A percentile compares a stretch with the other conserved stretches of the same genome.
These are phyloP conservation scores for Penaeus vannamei DNA, from an alignment of 1,140 invertebrate species.

Conservation along the genomic window DNA sequence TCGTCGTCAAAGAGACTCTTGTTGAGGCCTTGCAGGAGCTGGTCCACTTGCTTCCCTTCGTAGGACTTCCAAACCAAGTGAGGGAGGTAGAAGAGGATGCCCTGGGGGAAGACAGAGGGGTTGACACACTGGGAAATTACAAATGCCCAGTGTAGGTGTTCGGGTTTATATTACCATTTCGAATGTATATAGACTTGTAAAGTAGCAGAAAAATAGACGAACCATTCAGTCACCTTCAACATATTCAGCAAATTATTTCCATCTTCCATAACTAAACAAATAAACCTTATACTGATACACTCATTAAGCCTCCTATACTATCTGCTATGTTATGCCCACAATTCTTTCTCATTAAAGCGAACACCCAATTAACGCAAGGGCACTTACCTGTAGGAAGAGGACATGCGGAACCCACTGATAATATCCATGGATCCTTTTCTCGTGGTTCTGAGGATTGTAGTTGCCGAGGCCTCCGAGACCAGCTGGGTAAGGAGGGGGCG, in stretches of 20 bases:
- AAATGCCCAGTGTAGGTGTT: too few relatives aligned
- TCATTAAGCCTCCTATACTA: too few relatives aligned
- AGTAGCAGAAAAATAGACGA: too few relatives aligned
- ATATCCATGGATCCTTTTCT: constrained; percentile 75
- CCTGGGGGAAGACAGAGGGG: constrained; percentile 73
- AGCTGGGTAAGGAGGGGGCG: not conserved
- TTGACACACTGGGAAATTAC: too few relatives aligned
- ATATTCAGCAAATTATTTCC: too few relatives aligned
- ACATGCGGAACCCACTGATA: constrained; percentile 97
- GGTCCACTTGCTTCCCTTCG: constrained; percentile 77
- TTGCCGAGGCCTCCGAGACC: constrained; percentile 49
- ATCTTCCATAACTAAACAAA: not conserved
- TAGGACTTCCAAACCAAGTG: constrained; percentile 94
- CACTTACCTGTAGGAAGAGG: constrained; percentile 83
- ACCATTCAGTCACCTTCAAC: too few relatives aligned
- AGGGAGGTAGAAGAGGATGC: constrained; percentile 88
- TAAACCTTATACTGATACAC: too few relatives aligned
- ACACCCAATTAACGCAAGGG: not conserved
- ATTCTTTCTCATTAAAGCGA: not conserved
- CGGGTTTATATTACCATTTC: too few relatives aligned
- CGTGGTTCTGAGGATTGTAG: constrained; percentile 40
- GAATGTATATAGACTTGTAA: too few relatives aligned
- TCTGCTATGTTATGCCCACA: not conserved
- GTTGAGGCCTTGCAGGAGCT: constrained; percentile 60
- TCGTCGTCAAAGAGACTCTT: constrained; percentile 54